Conservation (phyloP, 2,888 invertebrate genomes). For the Lochmaea capreae region DNA sequence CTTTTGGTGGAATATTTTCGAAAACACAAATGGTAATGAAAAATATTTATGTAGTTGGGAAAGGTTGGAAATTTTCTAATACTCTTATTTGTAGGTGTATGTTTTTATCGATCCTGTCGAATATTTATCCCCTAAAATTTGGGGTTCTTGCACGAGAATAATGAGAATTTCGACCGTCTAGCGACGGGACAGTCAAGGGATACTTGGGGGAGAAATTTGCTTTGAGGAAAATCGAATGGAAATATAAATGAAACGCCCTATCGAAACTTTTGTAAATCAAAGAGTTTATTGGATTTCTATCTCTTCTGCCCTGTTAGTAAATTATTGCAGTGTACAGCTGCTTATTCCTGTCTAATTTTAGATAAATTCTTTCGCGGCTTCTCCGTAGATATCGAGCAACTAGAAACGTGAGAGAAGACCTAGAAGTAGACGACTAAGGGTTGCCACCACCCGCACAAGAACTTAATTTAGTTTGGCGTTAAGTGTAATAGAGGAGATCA, state of each 20-base stretch:
- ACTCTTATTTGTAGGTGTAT: not conserved
- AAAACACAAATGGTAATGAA: not conserved
- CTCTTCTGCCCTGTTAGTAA: too few species aligned
- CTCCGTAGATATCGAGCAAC: too few species aligned
- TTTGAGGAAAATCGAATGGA: constrained; percentile 2
- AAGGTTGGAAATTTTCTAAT: constrained; percentile 1
- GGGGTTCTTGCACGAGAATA: constrained; percentile 36
- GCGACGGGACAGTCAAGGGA: constrained; percentile 19
- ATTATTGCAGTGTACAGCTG: too few species aligned
- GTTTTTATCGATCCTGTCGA: constrained; percentile 35
- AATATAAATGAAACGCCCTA: not conserved
- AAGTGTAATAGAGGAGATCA: too few species aligned
- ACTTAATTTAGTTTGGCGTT: too few species aligned
- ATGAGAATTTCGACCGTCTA: constrained; percentile 25
- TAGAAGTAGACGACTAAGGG: too few species aligned
- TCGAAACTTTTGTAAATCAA: not conserved
- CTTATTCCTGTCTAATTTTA: too few species aligned
- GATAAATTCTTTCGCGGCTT: too few species aligned
- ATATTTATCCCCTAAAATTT: constrained; percentile 38
- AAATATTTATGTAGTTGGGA: constrained; percentile 7
- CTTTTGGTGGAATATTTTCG: constrained; percentile 6
- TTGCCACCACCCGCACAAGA: too few species aligned
- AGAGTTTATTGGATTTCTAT: not conserved
- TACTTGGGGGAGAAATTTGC: not conserved
- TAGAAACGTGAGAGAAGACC: too few species aligned